Percentiles rank a stretch among this genome's conserved stretches.
phyloP scores from a whole-genome alignment of 2,797 vertebrate species.

The Geotrypetes seraphini region DNA sequence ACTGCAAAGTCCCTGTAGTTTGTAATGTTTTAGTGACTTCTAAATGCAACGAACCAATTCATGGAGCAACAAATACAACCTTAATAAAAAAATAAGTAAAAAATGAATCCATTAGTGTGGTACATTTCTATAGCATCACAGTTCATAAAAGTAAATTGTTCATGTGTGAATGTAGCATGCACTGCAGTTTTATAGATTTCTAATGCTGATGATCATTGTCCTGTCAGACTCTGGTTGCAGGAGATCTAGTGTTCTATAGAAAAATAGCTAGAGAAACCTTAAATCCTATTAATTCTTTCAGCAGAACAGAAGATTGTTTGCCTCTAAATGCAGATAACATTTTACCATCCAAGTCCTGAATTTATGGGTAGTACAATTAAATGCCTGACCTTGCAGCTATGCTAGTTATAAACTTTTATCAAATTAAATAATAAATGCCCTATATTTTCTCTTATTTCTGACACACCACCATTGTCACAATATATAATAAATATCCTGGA shows the following conservation, averaged over 20 bases:
- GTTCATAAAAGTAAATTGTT: slow-evolving; percentile 7
- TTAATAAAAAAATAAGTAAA: background rate
- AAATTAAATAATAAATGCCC: too few relatives aligned
- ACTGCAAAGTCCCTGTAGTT: too few relatives aligned
- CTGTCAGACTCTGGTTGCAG: background rate
- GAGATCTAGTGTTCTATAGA: background rate
- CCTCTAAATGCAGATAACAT: background rate
- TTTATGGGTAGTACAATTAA: background rate
- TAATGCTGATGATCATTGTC: background rate
- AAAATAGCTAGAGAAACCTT: background rate
- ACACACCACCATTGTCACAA: too few relatives aligned
- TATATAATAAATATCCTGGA: too few relatives aligned
- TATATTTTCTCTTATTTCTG: too few relatives aligned
- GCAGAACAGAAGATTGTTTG: fast-evolving
- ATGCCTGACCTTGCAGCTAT: background rate
- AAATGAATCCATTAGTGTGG: slow-evolving; percentile 3
- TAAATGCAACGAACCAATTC: slow-evolving; percentile 5
- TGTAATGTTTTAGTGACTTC: background rate
- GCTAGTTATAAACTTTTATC: too few relatives aligned
- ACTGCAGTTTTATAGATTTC: slow-evolving; percentile 2
- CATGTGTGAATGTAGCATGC: fast-evolving
- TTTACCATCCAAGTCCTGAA: background rate
- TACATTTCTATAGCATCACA: slow-evolving; percentile 1
- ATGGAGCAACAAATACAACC: background rate
- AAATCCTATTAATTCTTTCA: background rate